A percentile compares a stretch with the other conserved stretches of the same genome.
phyloP scores from a whole-genome alignment of 2,888 invertebrate genomes.

The Callosobruchus maculatus region DNA sequence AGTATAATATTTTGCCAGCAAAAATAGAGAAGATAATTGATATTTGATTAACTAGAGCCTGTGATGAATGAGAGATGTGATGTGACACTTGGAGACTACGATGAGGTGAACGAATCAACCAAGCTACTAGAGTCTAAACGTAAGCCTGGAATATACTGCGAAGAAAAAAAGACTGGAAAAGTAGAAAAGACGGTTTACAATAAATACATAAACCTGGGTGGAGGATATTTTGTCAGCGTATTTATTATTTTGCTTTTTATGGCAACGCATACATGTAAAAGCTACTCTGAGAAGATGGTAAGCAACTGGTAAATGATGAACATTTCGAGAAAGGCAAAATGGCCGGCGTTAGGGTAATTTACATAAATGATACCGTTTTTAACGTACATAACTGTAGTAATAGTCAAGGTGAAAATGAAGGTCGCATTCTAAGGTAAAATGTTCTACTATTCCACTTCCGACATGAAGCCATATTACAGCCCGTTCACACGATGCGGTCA shows the following conservation, averaged over 20 bases:
- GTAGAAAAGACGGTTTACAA: constrained; percentile 29
- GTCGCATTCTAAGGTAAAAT: no score
- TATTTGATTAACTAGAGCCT: not conserved
- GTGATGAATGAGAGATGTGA: not conserved
- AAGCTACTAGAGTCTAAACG: constrained; percentile 4
- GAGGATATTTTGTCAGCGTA: constrained; percentile 28
- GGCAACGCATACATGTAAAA: constrained; percentile 26
- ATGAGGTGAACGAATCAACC: constrained; percentile 13
- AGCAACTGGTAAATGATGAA: constrained; percentile 28
- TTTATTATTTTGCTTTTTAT: constrained; percentile 27
- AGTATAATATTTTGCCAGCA: not conserved
- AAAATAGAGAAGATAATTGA: not conserved
- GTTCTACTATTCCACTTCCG: no score
- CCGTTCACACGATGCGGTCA: no score
- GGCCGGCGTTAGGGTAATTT: not conserved
- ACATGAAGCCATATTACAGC: no score
- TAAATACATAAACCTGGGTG: constrained; percentile 31
- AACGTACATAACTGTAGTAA: no score
- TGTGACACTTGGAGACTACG: constrained; percentile 5
- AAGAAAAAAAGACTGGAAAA: constrained; percentile 27
- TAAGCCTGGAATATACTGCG: constrained; percentile 24
- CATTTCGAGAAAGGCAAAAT: not conserved
- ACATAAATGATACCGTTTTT: no score
- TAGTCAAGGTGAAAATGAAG: no score
- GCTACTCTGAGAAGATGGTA: constrained; percentile 31